Percentiles rank a stretch among this genome's conserved stretches.
Evolutionary conservation across 2,888 invertebrate species (phyloP).

Genomic region (Thecocarcelia acutangulata): DNA sequence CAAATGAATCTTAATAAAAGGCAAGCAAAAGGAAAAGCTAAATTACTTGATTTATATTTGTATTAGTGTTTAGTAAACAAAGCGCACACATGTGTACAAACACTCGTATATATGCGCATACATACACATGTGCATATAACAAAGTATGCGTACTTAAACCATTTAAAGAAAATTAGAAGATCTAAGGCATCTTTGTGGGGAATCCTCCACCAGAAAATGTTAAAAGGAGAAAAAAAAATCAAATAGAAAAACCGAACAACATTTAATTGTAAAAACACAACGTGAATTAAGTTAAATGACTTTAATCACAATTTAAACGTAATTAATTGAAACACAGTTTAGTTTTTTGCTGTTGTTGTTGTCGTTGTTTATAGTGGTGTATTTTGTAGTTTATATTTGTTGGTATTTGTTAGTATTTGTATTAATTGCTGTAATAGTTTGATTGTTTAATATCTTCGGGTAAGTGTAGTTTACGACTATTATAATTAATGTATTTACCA

Average conservation of each 20-base stretch:
- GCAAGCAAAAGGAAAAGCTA: not conserved
- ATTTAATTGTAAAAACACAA: slow-evolving; percentile 66
- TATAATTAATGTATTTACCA: slow-evolving; percentile 26
- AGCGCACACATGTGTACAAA: not conserved
- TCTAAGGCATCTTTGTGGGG: not conserved
- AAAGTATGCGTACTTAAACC: not conserved
- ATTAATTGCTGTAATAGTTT: slow-evolving; percentile 16
- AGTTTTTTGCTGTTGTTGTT: slow-evolving; percentile 28
- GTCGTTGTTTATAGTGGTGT: not conserved
- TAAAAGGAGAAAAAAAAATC: not conserved
- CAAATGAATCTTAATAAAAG: slow-evolving; percentile 4
- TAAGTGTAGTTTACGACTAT: slow-evolving; percentile 16
- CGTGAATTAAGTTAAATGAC: slow-evolving; percentile 74
- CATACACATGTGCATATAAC: not conserved
- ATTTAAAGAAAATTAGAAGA: not conserved
- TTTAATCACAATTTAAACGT: slow-evolving; percentile 80
- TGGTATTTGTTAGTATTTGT: slow-evolving; percentile 24
- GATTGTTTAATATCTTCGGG: slow-evolving; percentile 29
- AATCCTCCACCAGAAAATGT: not conserved
- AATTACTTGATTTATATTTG: not conserved
- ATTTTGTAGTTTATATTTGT: too few species aligned
- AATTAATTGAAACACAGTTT: slow-evolving; percentile 73
- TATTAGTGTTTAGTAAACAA: slow-evolving; percentile 10
- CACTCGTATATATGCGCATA: not conserved
- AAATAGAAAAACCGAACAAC: slow-evolving; percentile 13